Conservation (phyloP, 1,140 invertebrate genomes). For the Whitmania pigra region DNA sequence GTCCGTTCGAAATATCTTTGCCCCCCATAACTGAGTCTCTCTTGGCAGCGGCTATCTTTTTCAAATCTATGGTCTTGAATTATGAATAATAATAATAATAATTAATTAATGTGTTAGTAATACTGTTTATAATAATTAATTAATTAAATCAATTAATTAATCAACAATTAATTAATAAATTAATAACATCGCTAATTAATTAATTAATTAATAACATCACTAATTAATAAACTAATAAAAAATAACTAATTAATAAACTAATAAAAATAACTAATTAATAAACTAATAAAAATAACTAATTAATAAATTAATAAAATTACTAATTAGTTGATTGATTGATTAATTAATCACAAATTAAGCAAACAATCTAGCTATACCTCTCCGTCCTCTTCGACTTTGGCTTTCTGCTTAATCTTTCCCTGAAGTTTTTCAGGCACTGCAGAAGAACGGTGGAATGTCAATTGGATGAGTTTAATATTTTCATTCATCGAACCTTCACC, state of each 20-base stretch:
- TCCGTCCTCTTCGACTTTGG: slow-evolving; percentile 10
- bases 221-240: no score
- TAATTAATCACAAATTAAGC: background rate
- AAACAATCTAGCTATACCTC: background rate
- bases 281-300: no score
- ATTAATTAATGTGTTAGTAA: no score
- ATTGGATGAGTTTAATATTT: no score
- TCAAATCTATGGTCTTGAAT: background rate
- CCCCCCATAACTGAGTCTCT: background rate
- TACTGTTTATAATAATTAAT: no score
- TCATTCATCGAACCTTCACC: no score
- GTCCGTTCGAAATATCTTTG: background rate
- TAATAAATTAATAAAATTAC: no score
- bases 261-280: no score
- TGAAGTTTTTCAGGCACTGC: slow-evolving; percentile 17
- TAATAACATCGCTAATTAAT: no score
- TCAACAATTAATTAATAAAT: no score
- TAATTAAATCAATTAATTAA: no score
- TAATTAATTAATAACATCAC: background rate
- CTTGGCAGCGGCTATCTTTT: background rate
- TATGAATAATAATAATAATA: background rate
- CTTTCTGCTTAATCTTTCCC: slow-evolving; percentile 4
- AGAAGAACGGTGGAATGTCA: background rate
- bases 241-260: no score
- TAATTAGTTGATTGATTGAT: background rate